A percentile compares a stretch with the other conserved stretches of the same genome.
phyloP scores from a whole-genome alignment of 2,113 vertebrate species.

The Corythornis madagascariensis region DNA sequence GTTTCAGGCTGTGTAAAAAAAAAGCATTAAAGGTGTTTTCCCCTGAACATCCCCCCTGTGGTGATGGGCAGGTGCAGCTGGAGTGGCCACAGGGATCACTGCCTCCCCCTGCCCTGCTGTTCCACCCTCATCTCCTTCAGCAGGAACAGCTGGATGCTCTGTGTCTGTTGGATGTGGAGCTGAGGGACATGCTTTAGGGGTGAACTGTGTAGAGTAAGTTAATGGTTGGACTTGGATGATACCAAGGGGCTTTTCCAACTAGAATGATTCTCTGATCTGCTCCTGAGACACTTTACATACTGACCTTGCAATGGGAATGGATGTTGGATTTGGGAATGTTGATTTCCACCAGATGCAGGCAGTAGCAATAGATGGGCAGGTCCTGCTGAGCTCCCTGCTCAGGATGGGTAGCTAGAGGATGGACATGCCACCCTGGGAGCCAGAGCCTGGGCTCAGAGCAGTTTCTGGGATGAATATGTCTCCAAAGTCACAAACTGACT shows the following conservation, averaged over 20 bases:
- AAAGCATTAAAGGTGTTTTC: background rate
- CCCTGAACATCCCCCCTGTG: rapidly evolving
- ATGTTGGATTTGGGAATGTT: background rate
- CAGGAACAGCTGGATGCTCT: background rate
- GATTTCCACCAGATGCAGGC: background rate
- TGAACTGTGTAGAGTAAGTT: no score
- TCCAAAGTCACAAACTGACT: background rate
- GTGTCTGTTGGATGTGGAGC: no score
- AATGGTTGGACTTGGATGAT: no score
- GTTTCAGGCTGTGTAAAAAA: background rate
- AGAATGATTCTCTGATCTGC: background rate
- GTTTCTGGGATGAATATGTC: background rate
- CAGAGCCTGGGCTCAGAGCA: background rate
- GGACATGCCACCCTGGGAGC: background rate
- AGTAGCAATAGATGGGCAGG: background rate
- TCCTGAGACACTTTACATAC: background rate
- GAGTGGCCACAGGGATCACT: background rate
- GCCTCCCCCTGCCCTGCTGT: background rate
- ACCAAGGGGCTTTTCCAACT: no score
- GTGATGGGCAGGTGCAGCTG: background rate
- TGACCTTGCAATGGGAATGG: background rate
- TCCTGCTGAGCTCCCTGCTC: background rate
- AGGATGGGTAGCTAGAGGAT: background rate
- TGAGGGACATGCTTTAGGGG: no score
- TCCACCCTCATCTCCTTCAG: background rate